Conservation (phyloP, 64 coral and sea anemone genomes). For the Actinia tenebrosa region DNA sequence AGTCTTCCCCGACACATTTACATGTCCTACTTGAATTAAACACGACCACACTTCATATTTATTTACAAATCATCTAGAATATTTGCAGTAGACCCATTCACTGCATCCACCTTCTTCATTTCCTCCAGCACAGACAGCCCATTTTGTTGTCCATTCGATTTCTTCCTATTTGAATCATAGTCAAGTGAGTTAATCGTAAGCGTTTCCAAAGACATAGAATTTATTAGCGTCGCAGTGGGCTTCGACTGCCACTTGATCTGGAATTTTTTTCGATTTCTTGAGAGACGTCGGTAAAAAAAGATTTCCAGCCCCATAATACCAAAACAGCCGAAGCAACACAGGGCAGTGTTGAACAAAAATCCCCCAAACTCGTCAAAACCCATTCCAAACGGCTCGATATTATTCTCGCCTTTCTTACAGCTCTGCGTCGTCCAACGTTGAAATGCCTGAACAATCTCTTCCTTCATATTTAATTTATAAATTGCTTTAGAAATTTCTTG, state of each 20-base stretch:
- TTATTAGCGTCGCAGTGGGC: background rate
- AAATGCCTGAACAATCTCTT: constrained; percentile 53
- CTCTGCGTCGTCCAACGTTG: constrained; percentile 51
- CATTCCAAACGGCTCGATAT: constrained; percentile 47
- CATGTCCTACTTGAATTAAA: too few relatives aligned
- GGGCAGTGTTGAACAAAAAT: constrained; percentile 83
- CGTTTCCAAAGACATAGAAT: constrained; percentile 2
- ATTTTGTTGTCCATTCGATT: background rate
- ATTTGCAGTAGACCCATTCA: too few relatives aligned
- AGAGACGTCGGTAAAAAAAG: constrained; percentile 60
- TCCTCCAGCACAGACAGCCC: background rate
- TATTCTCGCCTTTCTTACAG: constrained; percentile 46
- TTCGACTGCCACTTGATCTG: background rate
- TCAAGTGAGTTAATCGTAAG: background rate
- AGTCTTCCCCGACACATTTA: too few relatives aligned
- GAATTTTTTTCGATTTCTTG: constrained; percentile 42
- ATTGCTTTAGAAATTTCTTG: constrained; percentile 58
- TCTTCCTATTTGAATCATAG: background rate
- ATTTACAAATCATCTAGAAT: too few relatives aligned
- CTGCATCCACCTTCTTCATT: background rate
- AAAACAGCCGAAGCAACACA: constrained; percentile 73
- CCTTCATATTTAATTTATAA: constrained; percentile 45
- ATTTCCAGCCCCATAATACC: constrained; percentile 61
- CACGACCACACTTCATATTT: too few relatives aligned
- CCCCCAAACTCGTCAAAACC: constrained; percentile 76